phyloP scores from a whole-genome alignment of 2,797 vertebrate species.

The Myotis planiceps region DNA sequence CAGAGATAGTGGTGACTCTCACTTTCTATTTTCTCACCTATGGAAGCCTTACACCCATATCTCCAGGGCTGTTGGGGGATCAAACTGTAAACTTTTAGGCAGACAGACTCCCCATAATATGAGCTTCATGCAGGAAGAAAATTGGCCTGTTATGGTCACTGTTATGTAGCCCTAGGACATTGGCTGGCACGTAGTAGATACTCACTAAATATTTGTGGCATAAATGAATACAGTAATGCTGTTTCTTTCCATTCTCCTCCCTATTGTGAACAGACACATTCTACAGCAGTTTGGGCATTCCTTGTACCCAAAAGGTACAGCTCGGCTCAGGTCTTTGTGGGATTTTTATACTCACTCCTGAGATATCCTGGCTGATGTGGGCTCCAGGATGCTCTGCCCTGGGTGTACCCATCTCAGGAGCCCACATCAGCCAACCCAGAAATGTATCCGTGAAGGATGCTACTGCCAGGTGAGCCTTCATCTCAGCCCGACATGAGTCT shows the following conservation, averaged over 20 bases:
- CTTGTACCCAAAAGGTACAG: not conserved
- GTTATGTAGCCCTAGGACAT: not conserved
- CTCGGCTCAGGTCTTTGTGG: not conserved
- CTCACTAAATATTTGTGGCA: not conserved
- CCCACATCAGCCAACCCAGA: not conserved
- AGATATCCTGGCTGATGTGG: not conserved
- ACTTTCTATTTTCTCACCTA: not conserved
- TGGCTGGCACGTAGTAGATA: not conserved
- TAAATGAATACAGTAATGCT: not conserved
- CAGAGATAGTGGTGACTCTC: not conserved
- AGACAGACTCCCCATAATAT: not conserved
- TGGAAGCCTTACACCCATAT: not conserved
- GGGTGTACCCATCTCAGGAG: not conserved
- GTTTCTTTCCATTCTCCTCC: not conserved
- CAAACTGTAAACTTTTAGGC: not conserved
- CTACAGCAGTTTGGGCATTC: not conserved
- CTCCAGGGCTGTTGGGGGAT: not conserved
- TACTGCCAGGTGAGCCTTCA: accelerated
- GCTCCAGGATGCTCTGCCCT: no score
- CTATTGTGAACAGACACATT: accelerated
- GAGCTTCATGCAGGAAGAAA: not conserved
- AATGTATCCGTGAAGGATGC: not conserved
- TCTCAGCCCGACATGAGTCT: not conserved
- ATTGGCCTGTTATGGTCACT: not conserved
- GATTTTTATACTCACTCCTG: not conserved